Evolutionary conservation across 2,888 invertebrate species (phyloP).

Genomic region (Nomada ferruginata): DNA sequence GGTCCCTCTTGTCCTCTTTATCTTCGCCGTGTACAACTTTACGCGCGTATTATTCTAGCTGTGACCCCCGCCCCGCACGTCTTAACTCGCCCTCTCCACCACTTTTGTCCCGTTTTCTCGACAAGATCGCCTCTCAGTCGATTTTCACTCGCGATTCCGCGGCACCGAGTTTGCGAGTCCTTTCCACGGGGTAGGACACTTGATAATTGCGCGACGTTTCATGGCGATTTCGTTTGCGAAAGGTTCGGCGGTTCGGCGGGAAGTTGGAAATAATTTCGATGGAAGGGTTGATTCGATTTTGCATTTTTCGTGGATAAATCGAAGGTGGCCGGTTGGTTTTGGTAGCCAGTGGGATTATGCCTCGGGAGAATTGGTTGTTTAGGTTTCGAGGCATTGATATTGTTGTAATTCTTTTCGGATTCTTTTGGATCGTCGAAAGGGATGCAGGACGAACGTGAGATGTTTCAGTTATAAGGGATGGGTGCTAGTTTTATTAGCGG

Average conservation of each 20-base stretch:
- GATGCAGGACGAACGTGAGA: constrained; percentile 1
- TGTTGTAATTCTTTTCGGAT: background rate
- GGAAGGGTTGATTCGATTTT: background rate
- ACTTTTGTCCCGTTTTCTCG: too few species aligned
- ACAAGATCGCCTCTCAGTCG: too few species aligned
- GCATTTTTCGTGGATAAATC: background rate
- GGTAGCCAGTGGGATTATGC: background rate
- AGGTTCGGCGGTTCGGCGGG: background rate
- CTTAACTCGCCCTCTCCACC: too few species aligned
- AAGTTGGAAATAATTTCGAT: background rate
- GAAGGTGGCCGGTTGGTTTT: background rate
- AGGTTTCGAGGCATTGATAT: background rate
- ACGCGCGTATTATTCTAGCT: constrained; percentile 64
- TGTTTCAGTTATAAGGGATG: constrained; percentile 20
- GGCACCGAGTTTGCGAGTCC: background rate
- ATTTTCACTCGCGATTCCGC: background rate
- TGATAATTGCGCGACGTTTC: too few species aligned
- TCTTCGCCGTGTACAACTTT: constrained; percentile 50
- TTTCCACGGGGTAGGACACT: too few species aligned
- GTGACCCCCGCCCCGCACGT: constrained; percentile 6
- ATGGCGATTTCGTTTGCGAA: too few species aligned
- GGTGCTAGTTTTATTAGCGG: constrained; percentile 7
- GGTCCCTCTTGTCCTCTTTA: constrained; percentile 55
- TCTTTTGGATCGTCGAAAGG: background rate
- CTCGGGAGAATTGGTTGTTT: background rate